Base-by-base conservation (phyloP, 2,888 invertebrate genomes). In the Minunthozetes semirufus region DNA sequence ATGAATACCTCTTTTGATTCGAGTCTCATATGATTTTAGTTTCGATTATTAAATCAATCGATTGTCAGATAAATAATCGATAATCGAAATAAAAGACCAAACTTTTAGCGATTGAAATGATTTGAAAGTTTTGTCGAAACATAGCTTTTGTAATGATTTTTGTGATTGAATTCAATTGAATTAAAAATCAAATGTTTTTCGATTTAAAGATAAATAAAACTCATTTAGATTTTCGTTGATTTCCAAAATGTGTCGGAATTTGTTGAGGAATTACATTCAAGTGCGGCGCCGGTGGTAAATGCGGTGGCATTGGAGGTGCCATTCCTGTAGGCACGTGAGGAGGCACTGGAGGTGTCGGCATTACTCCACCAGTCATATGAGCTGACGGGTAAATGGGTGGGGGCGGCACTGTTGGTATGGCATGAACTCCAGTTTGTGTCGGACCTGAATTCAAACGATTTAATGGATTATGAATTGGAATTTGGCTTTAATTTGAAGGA, bases 361-460 rank as follows among this genome's bases (percentile, higher is more conserved):
- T 27, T 15, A 53, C 19, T n/a, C 53, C n/a, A 27, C 29, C 53
- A 8, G 77, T 61, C 59, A 73, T 77, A 25, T 73, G 76, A 6
- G 76, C 72, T 27, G 56, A 33, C n/a, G 74, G 61, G 17, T 72
- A 73, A 15, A 72, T 27, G 19, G 22, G 29, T 13, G 73, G 74
- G 8, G 74, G 74, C 33, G 68, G 73, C 19, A 71, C 76, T 13
- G 72, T 74, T 22, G 72, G 72, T 72, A 73, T 42, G 27, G 63
- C 66, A n/a, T 53, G 72, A 6, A 72, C 13, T 27, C 46, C 38
- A 6, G 72, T 27, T 27, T 22, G 72, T 19, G 56, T 75, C 74
- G 56, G 22, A 42, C 61, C 76, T 76, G 42, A 66, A 66, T 8
- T 33, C 33, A 29, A 33, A 33, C 3, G 27, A 59, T 2, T 3